Evolutionary conservation across 2,888 invertebrate genomes (phyloP).

Genomic region (Coleophora flavipennella): DNA sequence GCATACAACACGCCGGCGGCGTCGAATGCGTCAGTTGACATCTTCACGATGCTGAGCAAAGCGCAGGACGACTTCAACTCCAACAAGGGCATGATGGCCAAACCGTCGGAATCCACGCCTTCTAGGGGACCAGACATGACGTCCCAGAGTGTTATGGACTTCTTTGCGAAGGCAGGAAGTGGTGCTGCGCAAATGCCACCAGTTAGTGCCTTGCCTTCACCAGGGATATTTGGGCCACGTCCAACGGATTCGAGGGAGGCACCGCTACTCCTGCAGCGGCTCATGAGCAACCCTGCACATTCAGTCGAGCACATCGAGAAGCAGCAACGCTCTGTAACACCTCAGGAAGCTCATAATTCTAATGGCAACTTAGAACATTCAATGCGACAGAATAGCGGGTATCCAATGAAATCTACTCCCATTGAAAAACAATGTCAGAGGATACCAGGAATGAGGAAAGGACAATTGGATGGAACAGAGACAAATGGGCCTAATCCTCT

Average conservation of each 20-base stretch:
- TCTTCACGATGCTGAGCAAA: constrained; percentile 89
- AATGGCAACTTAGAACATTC: constrained; percentile 48
- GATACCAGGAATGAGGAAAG: constrained; percentile 45
- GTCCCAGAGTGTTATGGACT: constrained; percentile 89
- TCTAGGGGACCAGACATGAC: constrained; percentile 79
- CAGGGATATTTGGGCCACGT: constrained; percentile 60
- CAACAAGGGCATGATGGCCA: constrained; percentile 52
- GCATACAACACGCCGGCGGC: constrained; percentile 45
- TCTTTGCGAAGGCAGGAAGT: constrained; percentile 83
- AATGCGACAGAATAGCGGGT: constrained; percentile 47
- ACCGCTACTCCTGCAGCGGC: constrained; percentile 78
- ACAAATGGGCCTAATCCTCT: constrained; percentile 53
- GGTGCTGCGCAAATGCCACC: constrained; percentile 71
- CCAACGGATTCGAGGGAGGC: constrained; percentile 71
- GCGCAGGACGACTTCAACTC: constrained; percentile 91
- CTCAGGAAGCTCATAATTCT: constrained; percentile 66
- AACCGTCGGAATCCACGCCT: constrained; percentile 48
- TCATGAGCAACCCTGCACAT: constrained; percentile 88
- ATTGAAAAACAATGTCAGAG: constrained; percentile 55
- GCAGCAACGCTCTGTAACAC: constrained; percentile 84
- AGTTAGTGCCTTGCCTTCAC: constrained; percentile 60
- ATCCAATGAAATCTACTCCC: constrained; percentile 53
- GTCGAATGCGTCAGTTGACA: constrained; percentile 72
- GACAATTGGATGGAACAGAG: constrained; percentile 39
- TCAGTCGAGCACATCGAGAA: constrained; percentile 92